Percentiles rank a stretch among this genome's conserved stretches.
These are phyloP conservation scores for Antigone vipio DNA, from an alignment of 2,113 vertebrate species.

Conservation along the genomic window DNA sequence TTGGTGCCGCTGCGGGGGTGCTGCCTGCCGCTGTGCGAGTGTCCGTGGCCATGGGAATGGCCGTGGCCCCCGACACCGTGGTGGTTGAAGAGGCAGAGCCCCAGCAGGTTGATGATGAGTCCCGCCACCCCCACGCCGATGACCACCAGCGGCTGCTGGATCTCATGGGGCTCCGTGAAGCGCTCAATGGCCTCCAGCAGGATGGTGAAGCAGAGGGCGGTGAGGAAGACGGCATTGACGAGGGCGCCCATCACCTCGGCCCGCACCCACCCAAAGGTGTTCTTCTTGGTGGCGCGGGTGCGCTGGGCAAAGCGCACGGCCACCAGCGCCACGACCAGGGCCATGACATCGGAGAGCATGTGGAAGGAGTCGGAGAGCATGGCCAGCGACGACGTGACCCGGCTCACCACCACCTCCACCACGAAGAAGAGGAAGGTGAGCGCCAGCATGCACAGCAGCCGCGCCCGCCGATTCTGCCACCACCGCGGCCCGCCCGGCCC, in stretches of 20 bases:
- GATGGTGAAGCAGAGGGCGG: constrained; percentile 96
- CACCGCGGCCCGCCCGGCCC: constrained; percentile 78
- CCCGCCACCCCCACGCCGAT: constrained; percentile 86
- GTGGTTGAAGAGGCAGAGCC: constrained; percentile 92
- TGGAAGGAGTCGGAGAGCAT: constrained; percentile 99
- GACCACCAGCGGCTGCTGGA: constrained; percentile 83
- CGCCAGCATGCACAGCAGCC: constrained; percentile 91
- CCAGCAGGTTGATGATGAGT: constrained; percentile 92
- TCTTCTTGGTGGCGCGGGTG: constrained; percentile 92
- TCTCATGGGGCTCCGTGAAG: constrained; percentile 92
- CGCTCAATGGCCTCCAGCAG: constrained; percentile 93
- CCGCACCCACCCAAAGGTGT: constrained; percentile 98
- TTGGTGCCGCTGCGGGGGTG: constrained; percentile 59
- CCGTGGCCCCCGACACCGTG: constrained; percentile 77
- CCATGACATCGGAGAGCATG: constrained; percentile 97
- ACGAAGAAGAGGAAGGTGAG: constrained; percentile 94
- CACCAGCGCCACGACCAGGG: constrained; percentile 91
- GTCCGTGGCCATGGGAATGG: constrained; percentile 84
- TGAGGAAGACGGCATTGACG: constrained; percentile 96
- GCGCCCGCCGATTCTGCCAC: constrained; percentile 78
- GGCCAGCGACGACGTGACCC: constrained; percentile 88
- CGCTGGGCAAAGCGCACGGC: constrained; percentile 94
- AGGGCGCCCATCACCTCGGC: constrained; percentile 99
- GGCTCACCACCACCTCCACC: constrained; percentile 94
- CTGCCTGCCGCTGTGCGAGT: constrained; percentile 79